Conservation (phyloP, 1,140 invertebrate genomes). For the Bacillus rossius region DNA sequence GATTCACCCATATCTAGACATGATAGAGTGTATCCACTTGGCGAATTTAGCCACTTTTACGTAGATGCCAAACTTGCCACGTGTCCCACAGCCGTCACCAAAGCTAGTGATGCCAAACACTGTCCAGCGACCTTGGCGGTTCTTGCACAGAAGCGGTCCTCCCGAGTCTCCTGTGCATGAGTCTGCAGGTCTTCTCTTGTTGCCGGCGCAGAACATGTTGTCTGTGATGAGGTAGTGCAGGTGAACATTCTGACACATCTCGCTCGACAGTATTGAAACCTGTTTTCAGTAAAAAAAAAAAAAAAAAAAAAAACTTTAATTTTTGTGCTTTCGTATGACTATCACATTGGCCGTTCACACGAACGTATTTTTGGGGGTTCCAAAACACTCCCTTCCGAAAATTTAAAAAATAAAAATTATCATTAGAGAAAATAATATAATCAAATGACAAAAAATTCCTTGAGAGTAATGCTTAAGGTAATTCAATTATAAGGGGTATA, state of each 20-base stretch:
- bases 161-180: constrained; percentile 59
- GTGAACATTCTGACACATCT: constrained; percentile 46
- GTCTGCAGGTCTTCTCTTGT: constrained; percentile 45
- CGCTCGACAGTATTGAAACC: constrained; percentile 48
- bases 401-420: no score
- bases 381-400: no score
- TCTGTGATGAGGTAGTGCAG: constrained; percentile 48
- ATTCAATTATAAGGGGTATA: no score
- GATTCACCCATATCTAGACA: constrained; percentile 28
- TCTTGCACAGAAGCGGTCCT: constrained; percentile 58
- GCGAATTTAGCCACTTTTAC: constrained; percentile 81
- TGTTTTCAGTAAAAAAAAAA: constrained; percentile 16
- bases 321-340: no score
- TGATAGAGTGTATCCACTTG: constrained; percentile 70
- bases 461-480: no score
- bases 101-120: constrained; percentile 92
- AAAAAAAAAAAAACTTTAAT: no score
- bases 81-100: constrained; percentile 87
- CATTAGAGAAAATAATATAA: no score
- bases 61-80: constrained; percentile 90
- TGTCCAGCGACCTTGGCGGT: constrained; percentile 48
- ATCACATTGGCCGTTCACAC: no score
- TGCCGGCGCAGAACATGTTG: constrained; percentile 57
- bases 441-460: no score
- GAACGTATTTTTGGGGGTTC: no score